These are phyloP conservation scores for Chloropsis cyanopogon DNA, from an alignment of 2,113 vertebrate genomes.

Conservation along the genomic window DNA sequence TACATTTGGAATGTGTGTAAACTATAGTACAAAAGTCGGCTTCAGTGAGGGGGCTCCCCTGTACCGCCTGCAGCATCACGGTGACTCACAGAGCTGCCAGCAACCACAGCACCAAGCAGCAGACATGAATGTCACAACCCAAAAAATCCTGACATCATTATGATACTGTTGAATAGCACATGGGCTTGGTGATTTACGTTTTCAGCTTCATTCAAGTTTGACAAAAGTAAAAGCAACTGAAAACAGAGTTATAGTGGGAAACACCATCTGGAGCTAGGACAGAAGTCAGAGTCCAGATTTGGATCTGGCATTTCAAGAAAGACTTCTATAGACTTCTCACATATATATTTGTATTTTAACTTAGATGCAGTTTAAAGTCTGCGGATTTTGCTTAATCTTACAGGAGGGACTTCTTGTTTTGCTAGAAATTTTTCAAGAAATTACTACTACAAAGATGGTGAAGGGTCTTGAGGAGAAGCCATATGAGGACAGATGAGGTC, in stretches of 20 bases:
- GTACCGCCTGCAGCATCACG: accelerated
- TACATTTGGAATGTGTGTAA: neutral
- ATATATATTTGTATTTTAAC: neutral
- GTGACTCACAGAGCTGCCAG: neutral
- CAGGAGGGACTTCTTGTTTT: neutral
- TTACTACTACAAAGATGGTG: neutral
- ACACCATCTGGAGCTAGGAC: neutral
- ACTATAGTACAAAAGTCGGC: neutral
- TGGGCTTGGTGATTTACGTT: neutral
- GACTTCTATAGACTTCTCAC: neutral
- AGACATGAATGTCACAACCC: neutral
- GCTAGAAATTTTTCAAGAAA: neutral
- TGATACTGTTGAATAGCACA: neutral
- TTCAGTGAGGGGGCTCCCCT: neutral
- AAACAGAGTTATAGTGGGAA: neutral
- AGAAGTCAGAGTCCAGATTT: neutral
- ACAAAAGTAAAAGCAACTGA: neutral
- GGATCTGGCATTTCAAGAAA: neutral
- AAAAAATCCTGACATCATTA: neutral
- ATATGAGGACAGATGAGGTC: neutral
- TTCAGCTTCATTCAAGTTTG: neutral
- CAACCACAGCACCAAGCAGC: neutral
- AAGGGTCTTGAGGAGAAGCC: neutral
- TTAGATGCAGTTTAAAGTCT: neutral
- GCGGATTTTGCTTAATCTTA: neutral